Evolutionary conservation across 92 coral and sea anemone species (phyloP), one percentile per base, ranked within the genome.

Genomic region (Parazoanthus swiftii): DNA sequence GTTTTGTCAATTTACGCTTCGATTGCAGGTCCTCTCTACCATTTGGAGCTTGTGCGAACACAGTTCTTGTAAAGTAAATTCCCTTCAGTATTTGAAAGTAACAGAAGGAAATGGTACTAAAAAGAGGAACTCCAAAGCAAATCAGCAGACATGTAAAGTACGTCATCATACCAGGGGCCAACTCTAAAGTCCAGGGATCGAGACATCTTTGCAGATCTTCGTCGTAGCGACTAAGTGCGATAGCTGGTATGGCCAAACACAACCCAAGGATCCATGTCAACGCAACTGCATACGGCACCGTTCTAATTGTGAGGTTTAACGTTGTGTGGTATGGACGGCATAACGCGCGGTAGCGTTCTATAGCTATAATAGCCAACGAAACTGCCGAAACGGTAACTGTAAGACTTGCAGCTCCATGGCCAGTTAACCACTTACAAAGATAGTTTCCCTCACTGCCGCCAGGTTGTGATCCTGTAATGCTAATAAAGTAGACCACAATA

Each of bases 211-310:
- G 77, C 36, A 74, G 44, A 15, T 37, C 42, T 3, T 35, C 46
- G 21, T 74, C 77, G 77, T 74, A 74, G 21, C 25, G 77, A 74
- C 77, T 74, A 36, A 74, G 21, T 3, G 20, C 23, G 8, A 74
- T 74, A 6, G 77, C 77, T 8, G 77, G 77, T 13, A 72, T 2
- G 76, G 76, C 76, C 35, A 72, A 72, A 72, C 39, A 72, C 76
- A 72, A 72, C 4, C 76, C 76, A 13, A 72, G 38, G 38, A 72
- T 1, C 76, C 76, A 72, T 11, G 76, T 72, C 38, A 11, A 0
- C 15, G 76, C 76, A 72, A 72, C 38, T 72, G 76, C 76, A 18
- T 72, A 72, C 20, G 76, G 76, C 8, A 74, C 79, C 18, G 79
- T 74, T 37, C 14, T 26, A 74, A 74, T 8, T 37, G 20, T 20